Conservation (phyloP, 2,888 invertebrate species). For the Platynereis dumerilii region DNA sequence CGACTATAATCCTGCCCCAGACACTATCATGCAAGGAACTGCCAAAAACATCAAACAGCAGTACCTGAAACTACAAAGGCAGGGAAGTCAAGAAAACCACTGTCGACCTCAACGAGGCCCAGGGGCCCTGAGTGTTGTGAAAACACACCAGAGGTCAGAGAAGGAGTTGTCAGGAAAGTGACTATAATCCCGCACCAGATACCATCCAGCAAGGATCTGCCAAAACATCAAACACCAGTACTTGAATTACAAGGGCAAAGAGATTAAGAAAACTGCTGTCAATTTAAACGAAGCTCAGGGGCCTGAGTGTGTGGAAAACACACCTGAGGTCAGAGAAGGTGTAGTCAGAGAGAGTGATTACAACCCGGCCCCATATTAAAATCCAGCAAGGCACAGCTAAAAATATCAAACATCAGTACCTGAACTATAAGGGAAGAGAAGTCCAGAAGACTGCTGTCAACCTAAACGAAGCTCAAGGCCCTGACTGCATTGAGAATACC, state of each 20-base stretch:
- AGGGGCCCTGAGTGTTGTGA: conserved; percentile 23
- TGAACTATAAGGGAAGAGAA: background rate
- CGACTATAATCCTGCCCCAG: background rate
- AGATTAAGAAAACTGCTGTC: background rate
- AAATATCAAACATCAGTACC: background rate
- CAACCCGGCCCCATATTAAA: conserved; percentile 10
- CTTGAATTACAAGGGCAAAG: too few relatives aligned
- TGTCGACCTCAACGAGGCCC: conserved; percentile 3
- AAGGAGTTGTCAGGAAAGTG: conserved; percentile 23
- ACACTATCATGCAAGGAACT: conserved; percentile 5
- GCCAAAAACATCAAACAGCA: conserved; percentile 9
- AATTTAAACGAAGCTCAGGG: too few relatives aligned
- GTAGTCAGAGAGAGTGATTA: conserved; percentile 23
- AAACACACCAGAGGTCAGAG: conserved; percentile 6
- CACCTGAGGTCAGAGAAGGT: conserved; percentile 28
- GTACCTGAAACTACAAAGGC: background rate
- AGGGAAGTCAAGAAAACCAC: conserved; percentile 1
- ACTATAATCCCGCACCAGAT: conserved; percentile 10
- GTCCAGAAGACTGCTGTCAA: conserved; percentile 31
- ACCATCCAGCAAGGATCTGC: background rate
- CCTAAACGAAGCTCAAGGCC: conserved; percentile 25
- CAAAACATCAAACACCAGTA: background rate
- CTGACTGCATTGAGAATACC: conserved; percentile 32
- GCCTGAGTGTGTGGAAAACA: conserved; percentile 30
- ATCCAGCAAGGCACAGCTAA: conserved; percentile 13